Conservation (phyloP, 2,113 vertebrate species). For the Varanus komodoensis region DNA sequence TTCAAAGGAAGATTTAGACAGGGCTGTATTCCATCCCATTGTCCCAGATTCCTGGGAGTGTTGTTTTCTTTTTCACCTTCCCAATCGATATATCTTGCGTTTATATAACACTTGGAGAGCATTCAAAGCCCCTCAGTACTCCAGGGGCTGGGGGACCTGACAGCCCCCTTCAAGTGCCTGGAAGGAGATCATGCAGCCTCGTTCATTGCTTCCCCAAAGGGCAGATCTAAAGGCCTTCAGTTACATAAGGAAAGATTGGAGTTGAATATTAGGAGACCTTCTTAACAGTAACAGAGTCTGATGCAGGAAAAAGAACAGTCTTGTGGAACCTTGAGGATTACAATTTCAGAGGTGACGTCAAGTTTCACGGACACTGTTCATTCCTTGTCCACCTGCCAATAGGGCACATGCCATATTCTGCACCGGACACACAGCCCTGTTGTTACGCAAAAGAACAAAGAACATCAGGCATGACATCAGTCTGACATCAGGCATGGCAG, state of each 20-base stretch:
- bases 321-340: too few relatives aligned
- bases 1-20: conserved; percentile 8
- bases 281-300: not conserved
- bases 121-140: not conserved
- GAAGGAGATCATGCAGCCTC: not conserved
- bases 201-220: too few relatives aligned
- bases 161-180: not conserved
- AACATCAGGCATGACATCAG: too few relatives aligned
- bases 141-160: not conserved
- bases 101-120: not conserved
- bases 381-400: too few relatives aligned
- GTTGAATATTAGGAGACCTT: not conserved
- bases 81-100: not conserved
- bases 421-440: too few relatives aligned
- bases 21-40: conserved; percentile 10
- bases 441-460: too few relatives aligned
- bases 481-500: too few relatives aligned
- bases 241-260: not conserved
- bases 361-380: too few relatives aligned
- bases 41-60: conserved; percentile 19
- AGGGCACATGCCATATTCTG: too few relatives aligned
- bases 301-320: too few relatives aligned
- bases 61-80: not conserved
- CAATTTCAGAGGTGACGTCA: too few relatives aligned
- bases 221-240: not conserved